Base-by-base conservation (phyloP, 1,140 invertebrate genomes). In the Drosophila aff. region DNA sequence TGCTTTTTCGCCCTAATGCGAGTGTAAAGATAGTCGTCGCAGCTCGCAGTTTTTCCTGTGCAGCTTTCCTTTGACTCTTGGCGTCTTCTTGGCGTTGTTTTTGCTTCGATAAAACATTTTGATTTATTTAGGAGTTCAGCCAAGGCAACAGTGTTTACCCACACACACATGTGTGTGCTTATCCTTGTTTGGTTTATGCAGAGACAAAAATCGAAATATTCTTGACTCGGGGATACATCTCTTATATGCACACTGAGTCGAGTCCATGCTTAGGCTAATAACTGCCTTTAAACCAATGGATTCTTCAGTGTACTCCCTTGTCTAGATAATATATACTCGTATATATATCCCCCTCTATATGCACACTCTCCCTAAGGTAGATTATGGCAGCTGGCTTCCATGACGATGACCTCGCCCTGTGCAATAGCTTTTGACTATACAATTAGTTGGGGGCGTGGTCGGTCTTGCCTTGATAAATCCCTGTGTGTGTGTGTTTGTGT, bases 71-170 rank as follows among this genome's bases (percentile, higher is more conserved):
- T 31, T 47, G 33, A 53, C 64, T 59, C 18, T 43, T 18, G 13
- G 18, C 33, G 31, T 55, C 18, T 13, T 15, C 50, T 55, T 16
- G 33, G 9, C 44, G 33, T 31, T 52, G 21, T 61, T 50, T 43
- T 44, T 44, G 60, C 43, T 31, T 62, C 57, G 47, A 71, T 65
- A 61, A 72, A 78, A 43, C 64, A 47, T 61, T 79, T 79, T 79
- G 76, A 77, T 77, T 77, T 77, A 77, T 77, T 77, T 76, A 76
- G 53, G 49, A 65, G 71, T 50, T 73, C 31, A 60, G 69, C 52
- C 67, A 61, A 52, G 73, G 69, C 69, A 75, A 55, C 71, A 55
- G 58, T 49, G 65, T 60, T 60, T 21, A 15, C 50, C 36, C n/a
- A 38, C 33, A 28, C 40, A n/a, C 21, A 18, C 18, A 16, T 50